Base-by-base conservation (phyloP, 2,797 vertebrate genomes). In the Chaetophractus vellerosus region DNA sequence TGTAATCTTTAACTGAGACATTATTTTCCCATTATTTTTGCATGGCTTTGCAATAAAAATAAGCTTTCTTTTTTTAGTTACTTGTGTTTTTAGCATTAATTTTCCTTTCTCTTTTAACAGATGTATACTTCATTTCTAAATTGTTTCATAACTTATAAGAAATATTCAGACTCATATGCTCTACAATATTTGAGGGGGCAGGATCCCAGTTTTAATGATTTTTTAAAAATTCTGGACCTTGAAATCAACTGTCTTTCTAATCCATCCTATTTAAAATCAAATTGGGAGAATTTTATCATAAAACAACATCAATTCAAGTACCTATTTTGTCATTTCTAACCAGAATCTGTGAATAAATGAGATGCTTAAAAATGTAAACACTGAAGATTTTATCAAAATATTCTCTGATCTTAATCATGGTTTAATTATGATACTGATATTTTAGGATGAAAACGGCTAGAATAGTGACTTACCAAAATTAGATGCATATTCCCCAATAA, bases 401-500 rank as follows among this genome's bases (percentile, higher is more conserved):
- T 80, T 93, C 33, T 69, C 12, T 93, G 23, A 52, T 57, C 8
- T 83, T 82, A 94, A 79, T 23, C 83, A 23, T 36, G 6, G 2
- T 76, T 92, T 92, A 80, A 85, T 78, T 84, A 48, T 33, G 16
- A 59, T 82, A 9, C 5, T 95, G 23, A 81, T n/a, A 26, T 94
- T 72, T 84, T 75, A 81, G 91, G 41, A 48, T 48, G 5, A 55
- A 76, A 90, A 91, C 64, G 0, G 55, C 2, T 68, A 55, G 1
- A 88, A 16, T 55, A 55, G 10, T 4, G 3, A 63, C 97, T 98
- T 98, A 99, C 99, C 99, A 97, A 98, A 98, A 48, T 98, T 98
- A 24, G 99, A 99, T 4, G 99, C 98, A 91, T 99, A 99, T 96
- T 99, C 99, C 0, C 99, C 99, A 96, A 99, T 99, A 96, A 99